Evolutionary conservation across 1,140 invertebrate genomes (phyloP).

Genomic region (Drosophila fuyamai): DNA sequence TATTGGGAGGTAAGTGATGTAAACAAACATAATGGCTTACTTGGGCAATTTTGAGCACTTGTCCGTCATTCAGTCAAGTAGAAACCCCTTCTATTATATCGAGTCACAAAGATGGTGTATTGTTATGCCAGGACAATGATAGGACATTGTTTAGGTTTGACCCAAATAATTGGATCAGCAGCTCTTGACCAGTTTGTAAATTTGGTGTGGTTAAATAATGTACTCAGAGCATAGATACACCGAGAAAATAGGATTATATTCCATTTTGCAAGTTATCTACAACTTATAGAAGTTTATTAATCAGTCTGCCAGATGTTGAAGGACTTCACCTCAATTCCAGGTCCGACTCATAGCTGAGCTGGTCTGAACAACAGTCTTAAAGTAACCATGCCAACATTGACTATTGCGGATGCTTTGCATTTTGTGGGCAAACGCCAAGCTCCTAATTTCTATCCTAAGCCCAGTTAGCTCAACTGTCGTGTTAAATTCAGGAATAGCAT

Average conservation of each 20-base stretch:
- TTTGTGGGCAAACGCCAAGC: not conserved
- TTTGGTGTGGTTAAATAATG: not conserved
- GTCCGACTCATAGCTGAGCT: not conserved
- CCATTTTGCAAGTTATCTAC: no score
- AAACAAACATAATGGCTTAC: not conserved
- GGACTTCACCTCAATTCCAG: not conserved
- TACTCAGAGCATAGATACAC: not conserved
- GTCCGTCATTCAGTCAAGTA: slow-evolving; percentile 3
- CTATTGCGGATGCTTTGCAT: slow-evolving; percentile 12
- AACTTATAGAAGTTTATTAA: no score
- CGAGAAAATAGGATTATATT: not conserved
- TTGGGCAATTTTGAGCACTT: not conserved
- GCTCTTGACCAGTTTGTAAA: not conserved
- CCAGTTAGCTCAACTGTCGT: not conserved
- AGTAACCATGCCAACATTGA: slow-evolving; percentile 27
- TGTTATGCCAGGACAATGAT: slow-evolving; percentile 15
- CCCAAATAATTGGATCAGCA: slow-evolving; percentile 20
- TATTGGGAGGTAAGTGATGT: slow-evolving; percentile 86
- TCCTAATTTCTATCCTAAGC: not conserved
- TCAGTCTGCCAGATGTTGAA: no score
- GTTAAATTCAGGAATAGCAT: slow-evolving; percentile 24
- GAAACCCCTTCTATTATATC: not conserved
- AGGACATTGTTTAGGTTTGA: slow-evolving; percentile 2
- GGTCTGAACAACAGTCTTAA: not conserved
- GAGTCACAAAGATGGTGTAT: not conserved